Percentiles rank a stretch among this genome's conserved stretches.
phyloP scores from a whole-genome alignment of 2,888 invertebrate species.

The Xestoiulus laeticollis region DNA sequence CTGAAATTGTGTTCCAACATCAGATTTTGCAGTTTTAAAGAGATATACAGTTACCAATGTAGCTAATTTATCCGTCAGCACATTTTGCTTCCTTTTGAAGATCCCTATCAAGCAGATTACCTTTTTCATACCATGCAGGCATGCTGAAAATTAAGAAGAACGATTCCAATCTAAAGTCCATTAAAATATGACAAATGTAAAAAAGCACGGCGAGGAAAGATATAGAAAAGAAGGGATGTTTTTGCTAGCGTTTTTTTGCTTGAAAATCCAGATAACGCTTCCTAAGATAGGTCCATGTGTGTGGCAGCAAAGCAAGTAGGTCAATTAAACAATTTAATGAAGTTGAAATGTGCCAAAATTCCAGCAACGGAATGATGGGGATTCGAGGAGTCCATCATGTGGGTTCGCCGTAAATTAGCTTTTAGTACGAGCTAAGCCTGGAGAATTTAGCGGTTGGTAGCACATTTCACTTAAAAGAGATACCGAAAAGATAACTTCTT shows the following conservation, averaged over 20 bases:
- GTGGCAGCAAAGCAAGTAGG: constrained; percentile 34
- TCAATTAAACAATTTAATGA: constrained; percentile 40
- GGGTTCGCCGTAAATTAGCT: constrained; percentile 20
- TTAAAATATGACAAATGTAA: constrained; percentile 35
- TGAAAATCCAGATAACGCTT: neutral
- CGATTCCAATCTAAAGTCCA: neutral
- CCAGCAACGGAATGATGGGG: neutral
- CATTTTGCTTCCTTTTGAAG: constrained; percentile 25
- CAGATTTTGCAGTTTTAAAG: too few species aligned
- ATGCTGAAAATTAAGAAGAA: neutral
- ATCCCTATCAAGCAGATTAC: neutral
- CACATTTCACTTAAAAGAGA: constrained; percentile 40
- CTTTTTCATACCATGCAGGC: neutral
- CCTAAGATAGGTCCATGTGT: neutral
- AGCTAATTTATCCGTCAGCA: neutral
- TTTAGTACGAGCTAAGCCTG: neutral
- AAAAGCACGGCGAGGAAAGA: neutral
- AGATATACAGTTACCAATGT: too few species aligned
- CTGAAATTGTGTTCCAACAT: too few species aligned
- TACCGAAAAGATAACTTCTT: constrained; percentile 40
- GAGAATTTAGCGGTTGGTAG: constrained; percentile 36
- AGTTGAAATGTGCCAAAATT: constrained; percentile 41
- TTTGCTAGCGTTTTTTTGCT: neutral
- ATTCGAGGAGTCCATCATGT: neutral
- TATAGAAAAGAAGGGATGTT: neutral